These are phyloP conservation scores for Elephantulus edwardii DNA, from an alignment of 2,113 vertebrate species.

Conservation along the genomic window DNA sequence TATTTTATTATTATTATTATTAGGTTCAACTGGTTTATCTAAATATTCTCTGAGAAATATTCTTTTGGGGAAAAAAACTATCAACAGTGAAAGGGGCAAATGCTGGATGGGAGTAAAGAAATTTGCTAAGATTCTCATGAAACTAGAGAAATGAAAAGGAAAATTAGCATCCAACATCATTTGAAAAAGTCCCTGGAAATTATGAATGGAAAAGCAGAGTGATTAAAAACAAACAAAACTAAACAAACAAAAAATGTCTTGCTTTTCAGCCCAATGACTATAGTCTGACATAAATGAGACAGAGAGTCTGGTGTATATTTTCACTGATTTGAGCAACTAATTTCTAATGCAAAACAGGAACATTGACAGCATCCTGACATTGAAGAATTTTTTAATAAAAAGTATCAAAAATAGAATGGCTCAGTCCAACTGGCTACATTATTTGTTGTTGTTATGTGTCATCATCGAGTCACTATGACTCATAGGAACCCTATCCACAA, in stretches of 20 bases:
- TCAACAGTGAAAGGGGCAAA: background rate
- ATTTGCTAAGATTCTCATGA: background rate
- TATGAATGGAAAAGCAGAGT: background rate
- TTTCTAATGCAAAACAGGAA: background rate
- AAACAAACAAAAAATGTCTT: too few species aligned
- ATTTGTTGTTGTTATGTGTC: background rate
- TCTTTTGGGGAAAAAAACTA: background rate
- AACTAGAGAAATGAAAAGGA: slow-evolving; percentile 4
- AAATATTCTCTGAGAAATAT: background rate
- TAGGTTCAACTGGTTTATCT: too few species aligned
- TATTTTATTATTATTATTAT: too few species aligned
- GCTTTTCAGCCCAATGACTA: background rate
- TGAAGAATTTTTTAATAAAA: background rate
- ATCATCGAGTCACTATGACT: too few species aligned
- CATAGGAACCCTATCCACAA: too few species aligned
- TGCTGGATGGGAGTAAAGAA: background rate
- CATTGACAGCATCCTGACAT: background rate
- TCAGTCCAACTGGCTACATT: background rate
- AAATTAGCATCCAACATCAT: background rate
- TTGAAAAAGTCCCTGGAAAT: background rate
- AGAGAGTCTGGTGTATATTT: background rate
- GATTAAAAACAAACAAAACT: background rate
- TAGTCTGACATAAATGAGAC: background rate
- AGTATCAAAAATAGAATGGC: background rate
- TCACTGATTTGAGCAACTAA: background rate